These are phyloP conservation scores for Cygnus atratus DNA, from an alignment of 2,113 vertebrate species.

Conservation along the genomic window DNA sequence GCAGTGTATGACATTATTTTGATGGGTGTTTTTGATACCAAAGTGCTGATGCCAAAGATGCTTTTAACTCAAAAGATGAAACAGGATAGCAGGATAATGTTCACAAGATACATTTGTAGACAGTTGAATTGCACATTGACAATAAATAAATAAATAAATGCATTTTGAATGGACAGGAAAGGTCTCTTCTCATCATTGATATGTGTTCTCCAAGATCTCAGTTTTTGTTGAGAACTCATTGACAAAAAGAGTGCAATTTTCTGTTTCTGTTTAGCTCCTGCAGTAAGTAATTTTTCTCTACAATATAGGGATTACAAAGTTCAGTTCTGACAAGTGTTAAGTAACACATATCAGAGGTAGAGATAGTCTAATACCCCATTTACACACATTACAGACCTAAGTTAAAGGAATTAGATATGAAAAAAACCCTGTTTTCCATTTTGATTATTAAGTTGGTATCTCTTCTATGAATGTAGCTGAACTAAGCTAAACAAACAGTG, in stretches of 20 bases:
- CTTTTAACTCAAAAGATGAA: neutral
- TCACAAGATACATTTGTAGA: neutral
- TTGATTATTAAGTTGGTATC: neutral
- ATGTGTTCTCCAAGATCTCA: neutral
- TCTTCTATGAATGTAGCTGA: neutral
- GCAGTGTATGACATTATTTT: neutral
- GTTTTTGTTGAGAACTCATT: neutral
- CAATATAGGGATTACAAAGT: neutral
- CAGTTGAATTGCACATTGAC: neutral
- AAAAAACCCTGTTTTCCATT: neutral
- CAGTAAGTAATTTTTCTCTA: neutral
- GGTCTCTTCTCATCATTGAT: neutral
- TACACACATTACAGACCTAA: neutral
- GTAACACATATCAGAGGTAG: neutral
- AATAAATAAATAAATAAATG: neutral
- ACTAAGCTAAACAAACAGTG: neutral
- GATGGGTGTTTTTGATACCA: neutral
- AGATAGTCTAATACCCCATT: neutral
- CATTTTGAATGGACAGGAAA: neutral
- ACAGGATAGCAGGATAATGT: neutral
- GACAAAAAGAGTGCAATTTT: neutral
- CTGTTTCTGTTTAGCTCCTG: neutral
- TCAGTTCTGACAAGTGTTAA: neutral
- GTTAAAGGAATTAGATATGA: neutral
- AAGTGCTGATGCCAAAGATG: neutral